Percentiles rank a stretch among this genome's conserved stretches.
These are phyloP conservation scores for Chloroclysta siterata DNA, from an alignment of 2,888 invertebrate genomes.

Conservation along the genomic window DNA sequence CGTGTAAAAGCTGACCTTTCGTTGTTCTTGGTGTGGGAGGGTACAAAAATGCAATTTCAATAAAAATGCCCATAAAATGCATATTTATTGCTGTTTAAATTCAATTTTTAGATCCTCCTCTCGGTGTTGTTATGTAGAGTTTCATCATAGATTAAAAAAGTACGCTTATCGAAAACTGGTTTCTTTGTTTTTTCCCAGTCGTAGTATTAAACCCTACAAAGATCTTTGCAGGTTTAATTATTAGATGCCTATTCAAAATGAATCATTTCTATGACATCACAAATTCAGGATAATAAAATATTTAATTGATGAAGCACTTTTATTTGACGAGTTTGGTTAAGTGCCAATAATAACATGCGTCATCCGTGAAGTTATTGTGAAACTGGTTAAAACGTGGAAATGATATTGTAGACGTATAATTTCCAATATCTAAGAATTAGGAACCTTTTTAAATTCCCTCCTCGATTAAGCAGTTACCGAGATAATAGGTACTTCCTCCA, in stretches of 20 bases:
- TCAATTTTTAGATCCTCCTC: not conserved
- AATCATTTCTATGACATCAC: not conserved
- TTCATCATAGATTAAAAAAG: not conserved
- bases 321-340: slow-evolving; percentile 10
- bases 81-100: slow-evolving; percentile 4
- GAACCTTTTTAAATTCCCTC: slow-evolving; percentile 35
- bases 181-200: not conserved
- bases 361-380: slow-evolving; percentile 10
- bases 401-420: not conserved
- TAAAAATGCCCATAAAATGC: slow-evolving; percentile 18
- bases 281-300: slow-evolving; percentile 6
- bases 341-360: slow-evolving; percentile 21
- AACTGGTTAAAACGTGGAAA: slow-evolving; percentile 15
- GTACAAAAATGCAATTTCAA: slow-evolving; percentile 16
- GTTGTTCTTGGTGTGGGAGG: slow-evolving; percentile 24
- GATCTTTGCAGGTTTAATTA: not conserved
- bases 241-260: not conserved
- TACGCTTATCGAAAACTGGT: not conserved
- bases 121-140: not conserved
- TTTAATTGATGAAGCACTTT: not conserved
- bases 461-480: slow-evolving; percentile 26
- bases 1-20: slow-evolving; percentile 27
- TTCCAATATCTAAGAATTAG: slow-evolving; percentile 4
- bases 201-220: too few species aligned
- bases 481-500: slow-evolving; percentile 26